Evolutionary conservation across 2,888 invertebrate species (phyloP).

Genomic region (Cataglyphis livida): DNA sequence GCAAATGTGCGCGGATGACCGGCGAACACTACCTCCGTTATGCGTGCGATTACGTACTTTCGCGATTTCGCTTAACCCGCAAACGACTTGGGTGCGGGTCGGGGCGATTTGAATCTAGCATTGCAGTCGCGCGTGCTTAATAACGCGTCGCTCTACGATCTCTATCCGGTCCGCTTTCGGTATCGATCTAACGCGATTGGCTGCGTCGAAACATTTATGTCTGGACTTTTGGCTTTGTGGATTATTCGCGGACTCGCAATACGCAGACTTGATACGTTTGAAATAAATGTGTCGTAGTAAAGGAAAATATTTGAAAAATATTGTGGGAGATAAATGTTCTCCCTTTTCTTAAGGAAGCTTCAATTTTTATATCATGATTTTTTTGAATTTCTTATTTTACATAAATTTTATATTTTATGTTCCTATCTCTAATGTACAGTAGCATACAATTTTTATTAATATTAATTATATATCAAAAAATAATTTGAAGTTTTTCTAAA

Average conservation of each 20-base stretch:
- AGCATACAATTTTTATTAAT: background rate
- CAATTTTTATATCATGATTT: background rate
- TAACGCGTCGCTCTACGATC: constrained; percentile 46
- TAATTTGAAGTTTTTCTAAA: background rate
- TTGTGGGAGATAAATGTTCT: background rate
- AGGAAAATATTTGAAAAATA: background rate
- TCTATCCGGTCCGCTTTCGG: constrained; percentile 52
- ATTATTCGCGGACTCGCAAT: constrained; percentile 33
- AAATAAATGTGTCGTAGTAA: constrained; percentile 14
- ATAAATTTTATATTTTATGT: constrained; percentile 2
- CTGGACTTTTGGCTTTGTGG: constrained; percentile 13
- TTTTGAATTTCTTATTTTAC: background rate
- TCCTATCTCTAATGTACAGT: background rate
- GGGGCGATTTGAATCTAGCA: constrained; percentile 40
- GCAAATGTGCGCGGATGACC: constrained; percentile 8
- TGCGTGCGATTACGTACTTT: constrained; percentile 58
- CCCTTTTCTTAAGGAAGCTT: background rate
- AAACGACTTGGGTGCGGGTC: constrained; percentile 46
- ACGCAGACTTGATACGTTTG: constrained; percentile 7
- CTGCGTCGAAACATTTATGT: constrained; percentile 26
- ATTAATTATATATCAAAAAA: background rate
- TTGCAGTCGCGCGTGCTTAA: constrained; percentile 29
- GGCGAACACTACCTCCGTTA: constrained; percentile 53
- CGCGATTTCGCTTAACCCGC: constrained; percentile 60
- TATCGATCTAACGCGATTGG: constrained; percentile 44